These are phyloP conservation scores for Stegana nigrithorax DNA, from an alignment of 2,888 invertebrate species.

Conservation along the genomic window DNA sequence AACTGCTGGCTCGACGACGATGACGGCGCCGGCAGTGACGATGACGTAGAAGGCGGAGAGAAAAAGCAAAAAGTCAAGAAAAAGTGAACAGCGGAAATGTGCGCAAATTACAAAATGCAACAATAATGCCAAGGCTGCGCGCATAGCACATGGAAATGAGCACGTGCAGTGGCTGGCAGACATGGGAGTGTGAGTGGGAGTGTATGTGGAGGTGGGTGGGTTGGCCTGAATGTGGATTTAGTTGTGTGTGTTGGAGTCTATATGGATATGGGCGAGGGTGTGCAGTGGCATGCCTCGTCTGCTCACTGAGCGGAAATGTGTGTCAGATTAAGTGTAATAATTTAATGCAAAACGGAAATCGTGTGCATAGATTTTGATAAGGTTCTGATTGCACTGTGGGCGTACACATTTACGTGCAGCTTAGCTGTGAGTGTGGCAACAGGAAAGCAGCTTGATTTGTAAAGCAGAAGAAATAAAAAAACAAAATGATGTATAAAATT, in stretches of 20 bases:
- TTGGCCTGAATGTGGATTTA: too few relatives aligned
- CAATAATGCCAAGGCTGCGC: constrained; percentile 4
- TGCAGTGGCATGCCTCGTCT: neutral
- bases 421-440: too few relatives aligned
- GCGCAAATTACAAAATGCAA: constrained; percentile 36
- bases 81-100: constrained; percentile 17
- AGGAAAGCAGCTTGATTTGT: too few relatives aligned
- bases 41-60: neutral
- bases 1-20: too few relatives aligned
- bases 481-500: neutral
- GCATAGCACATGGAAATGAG: too few relatives aligned
- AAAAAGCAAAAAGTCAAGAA: neutral
- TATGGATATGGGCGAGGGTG: too few relatives aligned
- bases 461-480: neutral
- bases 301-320: constrained; percentile 19
- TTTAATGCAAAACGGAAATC: constrained; percentile 21
- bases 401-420: too few relatives aligned
- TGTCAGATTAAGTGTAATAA: constrained; percentile 23
- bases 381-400: neutral
- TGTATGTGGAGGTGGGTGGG: neutral
- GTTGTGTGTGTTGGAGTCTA: too few relatives aligned
- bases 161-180: too few relatives aligned
- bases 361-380: constrained; percentile 15
- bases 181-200: neutral
- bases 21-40: too few relatives aligned